Evolutionary conservation across 1,140 invertebrate genomes (phyloP).

Genomic region (Colletes latitarsis): DNA sequence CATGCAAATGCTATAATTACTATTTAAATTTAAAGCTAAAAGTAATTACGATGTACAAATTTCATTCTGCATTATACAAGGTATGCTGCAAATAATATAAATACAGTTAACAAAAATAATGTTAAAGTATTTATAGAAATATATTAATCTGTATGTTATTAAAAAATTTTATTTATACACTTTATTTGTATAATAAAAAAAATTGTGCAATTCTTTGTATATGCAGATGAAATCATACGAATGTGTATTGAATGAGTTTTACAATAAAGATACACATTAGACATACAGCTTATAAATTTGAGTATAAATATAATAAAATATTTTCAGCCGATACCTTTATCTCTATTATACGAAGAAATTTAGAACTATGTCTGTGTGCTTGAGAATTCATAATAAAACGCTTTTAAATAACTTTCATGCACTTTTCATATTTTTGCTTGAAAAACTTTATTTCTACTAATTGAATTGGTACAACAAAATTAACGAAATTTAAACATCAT

Average conservation of each 20-base stretch:
- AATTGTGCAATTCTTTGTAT: constrained; percentile 44
- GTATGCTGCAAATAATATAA: constrained; percentile 11
- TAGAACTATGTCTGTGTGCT: not conserved
- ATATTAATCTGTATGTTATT: constrained; percentile 12
- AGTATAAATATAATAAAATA: constrained; percentile 17
- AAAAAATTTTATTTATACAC: constrained; percentile 27
- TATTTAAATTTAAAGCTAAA: constrained; percentile 19
- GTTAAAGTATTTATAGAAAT: constrained; percentile 11
- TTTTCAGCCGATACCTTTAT: constrained; percentile 4
- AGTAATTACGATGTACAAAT: constrained; percentile 24
- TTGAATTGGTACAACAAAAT: constrained; percentile 3
- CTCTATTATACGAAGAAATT: not conserved
- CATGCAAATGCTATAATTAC: constrained; percentile 20
- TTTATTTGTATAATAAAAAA: constrained; percentile 31
- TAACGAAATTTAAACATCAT: not conserved
- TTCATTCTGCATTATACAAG: constrained; percentile 44
- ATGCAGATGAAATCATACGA: constrained; percentile 50
- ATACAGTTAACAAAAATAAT: constrained; percentile 23
- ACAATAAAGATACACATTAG: constrained; percentile 35
- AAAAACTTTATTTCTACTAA: not conserved
- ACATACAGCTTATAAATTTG: constrained; percentile 21
- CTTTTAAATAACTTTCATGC: constrained; percentile 5
- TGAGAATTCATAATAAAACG: constrained; percentile 20
- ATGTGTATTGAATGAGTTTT: constrained; percentile 48
- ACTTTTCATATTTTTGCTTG: not conserved